Evolutionary conservation across 1,140 invertebrate genomes (phyloP).

Genomic region (Lepidurus packardi): DNA sequence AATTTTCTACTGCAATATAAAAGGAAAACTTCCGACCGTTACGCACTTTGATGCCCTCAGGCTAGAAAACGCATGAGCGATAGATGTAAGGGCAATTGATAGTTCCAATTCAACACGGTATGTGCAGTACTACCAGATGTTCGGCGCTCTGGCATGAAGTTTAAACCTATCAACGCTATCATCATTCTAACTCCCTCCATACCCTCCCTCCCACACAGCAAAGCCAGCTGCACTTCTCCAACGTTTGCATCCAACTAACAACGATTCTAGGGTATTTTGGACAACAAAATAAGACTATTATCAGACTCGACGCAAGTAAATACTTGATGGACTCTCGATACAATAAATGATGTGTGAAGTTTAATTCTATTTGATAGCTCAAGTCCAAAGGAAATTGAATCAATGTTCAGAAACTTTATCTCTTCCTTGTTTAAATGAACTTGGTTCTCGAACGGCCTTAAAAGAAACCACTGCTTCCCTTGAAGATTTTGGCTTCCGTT

Average conservation of each 20-base stretch:
- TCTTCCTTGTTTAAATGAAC: too few relatives aligned
- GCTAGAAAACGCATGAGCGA: background rate
- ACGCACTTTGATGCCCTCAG: background rate
- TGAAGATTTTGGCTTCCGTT: too few relatives aligned
- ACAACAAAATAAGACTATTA: too few relatives aligned
- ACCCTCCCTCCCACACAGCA: background rate
- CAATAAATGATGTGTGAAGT: too few relatives aligned
- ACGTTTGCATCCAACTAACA: constrained; percentile 4
- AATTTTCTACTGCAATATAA: background rate
- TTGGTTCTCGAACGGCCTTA: too few relatives aligned
- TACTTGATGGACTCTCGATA: too few relatives aligned
- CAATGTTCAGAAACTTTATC: too few relatives aligned
- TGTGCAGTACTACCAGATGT: background rate
- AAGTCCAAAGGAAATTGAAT: too few relatives aligned
- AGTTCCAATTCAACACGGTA: too few relatives aligned
- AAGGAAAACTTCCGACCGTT: background rate
- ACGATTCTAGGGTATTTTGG: background rate
- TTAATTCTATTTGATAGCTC: too few relatives aligned
- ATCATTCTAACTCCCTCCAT: background rate
- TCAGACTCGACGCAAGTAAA: too few relatives aligned
- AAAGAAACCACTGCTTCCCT: too few relatives aligned
- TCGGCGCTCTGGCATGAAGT: background rate
- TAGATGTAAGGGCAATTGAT: background rate
- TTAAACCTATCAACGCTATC: background rate
- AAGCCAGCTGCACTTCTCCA: background rate